phyloP scores from a whole-genome alignment of 2,888 invertebrate species.

The Endotricha flammealis region DNA sequence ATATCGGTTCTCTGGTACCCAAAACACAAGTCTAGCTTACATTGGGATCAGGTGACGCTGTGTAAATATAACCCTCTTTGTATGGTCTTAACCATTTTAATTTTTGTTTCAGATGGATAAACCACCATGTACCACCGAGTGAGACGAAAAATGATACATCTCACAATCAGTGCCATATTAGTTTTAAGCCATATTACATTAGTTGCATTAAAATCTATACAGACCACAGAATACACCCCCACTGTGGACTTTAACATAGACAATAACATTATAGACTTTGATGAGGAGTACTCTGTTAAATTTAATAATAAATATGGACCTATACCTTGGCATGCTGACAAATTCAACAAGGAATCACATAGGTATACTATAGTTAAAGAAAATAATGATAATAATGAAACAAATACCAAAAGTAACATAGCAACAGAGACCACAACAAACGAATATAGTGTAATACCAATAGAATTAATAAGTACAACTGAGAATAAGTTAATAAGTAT shows the following conservation, averaged over 20 bases:
- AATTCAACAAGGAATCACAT: conserved; percentile 50
- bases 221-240: conserved; percentile 17
- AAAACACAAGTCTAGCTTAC: not conserved
- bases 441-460: conserved; percentile 58
- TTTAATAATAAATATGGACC: conserved; percentile 53
- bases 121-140: conserved; percentile 52
- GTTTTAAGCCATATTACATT: conserved; percentile 33
- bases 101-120: conserved; percentile 57
- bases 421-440: conserved; percentile 37
- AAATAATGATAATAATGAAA: conserved; percentile 24
- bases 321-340: conserved; percentile 43
- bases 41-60: too few relatives aligned
- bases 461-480: conserved; percentile 65
- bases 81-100: conserved; percentile 5
- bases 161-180: conserved; percentile 47
- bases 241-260: conserved; percentile 34
- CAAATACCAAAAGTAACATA: conserved; percentile 14
- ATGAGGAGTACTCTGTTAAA: conserved; percentile 56
- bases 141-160: conserved; percentile 54
- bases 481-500: conserved; percentile 44
- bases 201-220: conserved; percentile 37
- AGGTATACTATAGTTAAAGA: conserved; percentile 54
- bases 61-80: too few relatives aligned
- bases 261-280: conserved; percentile 65
- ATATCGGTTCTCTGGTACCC: too few relatives aligned